These are phyloP conservation scores for Sarotherodon lohbergeri DNA, from an alignment of 2,113 vertebrate species.

Conservation along the genomic window DNA sequence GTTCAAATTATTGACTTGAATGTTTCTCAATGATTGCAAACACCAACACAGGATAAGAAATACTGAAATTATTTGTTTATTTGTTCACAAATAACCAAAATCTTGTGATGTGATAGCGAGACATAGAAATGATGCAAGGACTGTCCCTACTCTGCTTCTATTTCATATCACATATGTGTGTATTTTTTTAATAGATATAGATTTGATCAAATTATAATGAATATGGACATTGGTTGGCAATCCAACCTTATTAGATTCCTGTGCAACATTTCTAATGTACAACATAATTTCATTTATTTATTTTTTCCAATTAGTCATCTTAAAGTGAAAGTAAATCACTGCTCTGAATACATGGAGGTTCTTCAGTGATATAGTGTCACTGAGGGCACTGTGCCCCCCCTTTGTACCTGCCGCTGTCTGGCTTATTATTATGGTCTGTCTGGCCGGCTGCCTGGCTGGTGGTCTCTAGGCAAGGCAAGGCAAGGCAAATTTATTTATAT, in stretches of 20 bases:
- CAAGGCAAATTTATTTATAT: no score
- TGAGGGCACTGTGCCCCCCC: constrained; percentile 19
- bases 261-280: neutral
- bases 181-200: neutral
- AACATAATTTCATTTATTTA: neutral
- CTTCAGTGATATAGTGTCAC: constrained; percentile 6
- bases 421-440: constrained; percentile 59
- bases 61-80: neutral
- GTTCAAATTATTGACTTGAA: neutral
- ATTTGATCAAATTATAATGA: neutral
- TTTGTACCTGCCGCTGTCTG: constrained; percentile 44
- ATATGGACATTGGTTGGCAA: neutral
- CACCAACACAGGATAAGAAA: neutral
- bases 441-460: constrained; percentile 51
- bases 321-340: neutral
- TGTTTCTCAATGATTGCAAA: neutral
- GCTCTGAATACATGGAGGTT: neutral
- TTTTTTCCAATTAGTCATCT: neutral
- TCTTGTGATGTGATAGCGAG: neutral
- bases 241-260: no score
- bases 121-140: neutral
- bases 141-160: no score
- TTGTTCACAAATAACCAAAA: neutral
- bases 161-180: neutral
- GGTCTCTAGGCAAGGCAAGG: no score